A percentile compares a stretch with the other conserved stretches of the same genome.
These are phyloP conservation scores for Gymnoscopelus microlampas DNA, from an alignment of 2,797 vertebrate species.

Conservation along the genomic window DNA sequence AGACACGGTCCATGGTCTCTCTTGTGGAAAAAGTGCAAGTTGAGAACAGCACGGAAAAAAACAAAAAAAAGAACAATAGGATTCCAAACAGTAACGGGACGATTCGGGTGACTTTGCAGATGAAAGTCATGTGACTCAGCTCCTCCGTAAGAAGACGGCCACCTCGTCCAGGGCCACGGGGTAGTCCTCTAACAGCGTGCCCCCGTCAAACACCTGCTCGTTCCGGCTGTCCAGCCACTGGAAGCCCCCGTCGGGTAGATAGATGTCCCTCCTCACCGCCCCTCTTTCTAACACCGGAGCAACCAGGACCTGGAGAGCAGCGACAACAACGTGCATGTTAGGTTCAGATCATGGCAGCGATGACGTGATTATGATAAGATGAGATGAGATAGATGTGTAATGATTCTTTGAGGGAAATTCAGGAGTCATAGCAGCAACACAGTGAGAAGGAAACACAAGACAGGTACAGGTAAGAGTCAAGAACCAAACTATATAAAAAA, in stretches of 20 bases:
- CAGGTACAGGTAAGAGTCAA: too few species aligned
- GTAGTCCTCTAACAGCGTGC: constrained; percentile 86
- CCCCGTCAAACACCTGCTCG: constrained; percentile 88
- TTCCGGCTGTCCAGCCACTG: constrained; percentile 87
- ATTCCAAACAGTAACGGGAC: constrained; percentile 70
- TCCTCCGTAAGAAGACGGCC: constrained; percentile 82
- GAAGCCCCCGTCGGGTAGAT: constrained; percentile 85
- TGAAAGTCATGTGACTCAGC: constrained; percentile 60
- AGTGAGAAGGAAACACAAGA: too few species aligned
- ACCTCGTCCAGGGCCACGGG: constrained; percentile 84
- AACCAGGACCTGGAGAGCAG: constrained; percentile 84
- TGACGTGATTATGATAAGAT: too few species aligned
- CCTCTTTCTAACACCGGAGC: constrained; percentile 90
- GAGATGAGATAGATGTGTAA: too few species aligned
- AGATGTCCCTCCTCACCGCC: constrained; percentile 84
- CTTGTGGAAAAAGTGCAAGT: constrained; percentile 84
- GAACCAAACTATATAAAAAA: too few species aligned
- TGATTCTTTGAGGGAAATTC: too few species aligned
- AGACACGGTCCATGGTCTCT: constrained; percentile 80
- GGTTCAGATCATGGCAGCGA: too few species aligned
- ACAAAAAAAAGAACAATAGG: constrained; percentile 51
- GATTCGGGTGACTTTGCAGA: constrained; percentile 26
- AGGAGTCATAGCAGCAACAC: too few species aligned
- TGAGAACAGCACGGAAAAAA: constrained; percentile 74
- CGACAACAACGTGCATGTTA: constrained; percentile 9